Percentiles rank a stretch among this genome's conserved stretches.
These are phyloP conservation scores for Hesperophylax magnus DNA, from an alignment of 1,140 invertebrate genomes.

Conservation along the genomic window DNA sequence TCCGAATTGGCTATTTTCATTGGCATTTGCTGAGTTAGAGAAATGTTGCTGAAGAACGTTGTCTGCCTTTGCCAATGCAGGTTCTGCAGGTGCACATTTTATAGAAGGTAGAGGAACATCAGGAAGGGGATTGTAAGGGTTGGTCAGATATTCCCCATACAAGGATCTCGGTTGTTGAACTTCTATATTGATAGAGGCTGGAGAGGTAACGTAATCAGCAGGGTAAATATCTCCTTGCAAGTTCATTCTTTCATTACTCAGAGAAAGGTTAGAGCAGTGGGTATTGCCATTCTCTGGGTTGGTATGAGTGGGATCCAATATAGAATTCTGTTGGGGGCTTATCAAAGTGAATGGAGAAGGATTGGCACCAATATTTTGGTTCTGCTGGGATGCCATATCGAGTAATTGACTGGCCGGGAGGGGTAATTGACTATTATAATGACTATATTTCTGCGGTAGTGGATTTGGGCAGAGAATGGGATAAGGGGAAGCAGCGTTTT, in stretches of 20 bases:
- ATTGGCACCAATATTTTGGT: conserved; percentile 59
- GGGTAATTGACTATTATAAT: conserved; percentile 45
- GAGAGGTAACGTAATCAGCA: conserved; percentile 14
- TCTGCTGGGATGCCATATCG: conserved; percentile 55
- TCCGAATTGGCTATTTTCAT: background rate
- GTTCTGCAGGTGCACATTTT: conserved; percentile 16
- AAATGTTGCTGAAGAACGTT: background rate
- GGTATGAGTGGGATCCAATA: background rate
- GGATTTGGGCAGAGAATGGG: conserved; percentile 61
- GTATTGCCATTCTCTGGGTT: conserved; percentile 1
- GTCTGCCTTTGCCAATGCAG: background rate
- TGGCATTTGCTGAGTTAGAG: background rate
- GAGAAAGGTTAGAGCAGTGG: background rate
- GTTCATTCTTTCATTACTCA: background rate
- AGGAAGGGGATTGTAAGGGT: conserved; percentile 67
- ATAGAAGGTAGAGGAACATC: conserved; percentile 13
- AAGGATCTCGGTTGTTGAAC: conserved; percentile 64
- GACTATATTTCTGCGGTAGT: conserved; percentile 50
- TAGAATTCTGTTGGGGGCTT: conserved; percentile 46
- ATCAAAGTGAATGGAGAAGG: conserved; percentile 49
- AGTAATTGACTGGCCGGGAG: conserved; percentile 54
- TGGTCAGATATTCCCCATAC: conserved; percentile 70
- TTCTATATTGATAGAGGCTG: conserved; percentile 48
- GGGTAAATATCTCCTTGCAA: conserved; percentile 1
- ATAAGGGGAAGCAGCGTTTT: conserved; percentile 51